phyloP scores from a whole-genome alignment of 2,113 vertebrate genomes.

The Ceyx margarethae region DNA sequence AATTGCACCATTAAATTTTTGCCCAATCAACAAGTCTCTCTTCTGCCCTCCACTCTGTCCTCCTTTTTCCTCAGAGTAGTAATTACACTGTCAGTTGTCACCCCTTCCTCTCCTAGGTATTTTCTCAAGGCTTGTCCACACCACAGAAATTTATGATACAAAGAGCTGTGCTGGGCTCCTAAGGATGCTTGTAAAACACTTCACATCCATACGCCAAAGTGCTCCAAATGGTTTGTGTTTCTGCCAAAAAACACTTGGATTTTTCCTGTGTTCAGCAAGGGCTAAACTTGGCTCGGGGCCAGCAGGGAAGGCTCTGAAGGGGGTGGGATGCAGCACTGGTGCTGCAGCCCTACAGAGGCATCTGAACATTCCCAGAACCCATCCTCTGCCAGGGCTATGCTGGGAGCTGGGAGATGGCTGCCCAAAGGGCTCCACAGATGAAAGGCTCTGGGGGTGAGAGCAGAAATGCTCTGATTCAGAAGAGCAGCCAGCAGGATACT shows the following conservation, averaged over 20 bases:
- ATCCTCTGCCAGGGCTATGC: not conserved
- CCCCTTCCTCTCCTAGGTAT: slow-evolving; percentile 1
- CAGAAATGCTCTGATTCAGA: not conserved
- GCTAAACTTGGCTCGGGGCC: slow-evolving; percentile 41
- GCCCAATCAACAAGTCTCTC: not conserved
- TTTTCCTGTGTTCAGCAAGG: slow-evolving; percentile 46
- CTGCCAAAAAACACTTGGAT: slow-evolving; percentile 65
- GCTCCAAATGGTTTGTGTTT: slow-evolving; percentile 60
- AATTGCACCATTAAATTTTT: not conserved
- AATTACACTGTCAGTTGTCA: not conserved
- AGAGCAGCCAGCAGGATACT: not conserved
- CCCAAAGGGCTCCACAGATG: not conserved
- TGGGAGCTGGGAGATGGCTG: not conserved
- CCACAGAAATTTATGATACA: slow-evolving; percentile 48
- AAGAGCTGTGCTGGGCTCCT: slow-evolving; percentile 27
- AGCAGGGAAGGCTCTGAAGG: slow-evolving; percentile 30
- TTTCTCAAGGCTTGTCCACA: slow-evolving; percentile 29
- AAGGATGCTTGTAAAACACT: slow-evolving; percentile 66
- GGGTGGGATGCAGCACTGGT: not conserved
- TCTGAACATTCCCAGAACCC: not conserved
- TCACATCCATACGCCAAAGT: slow-evolving; percentile 63
- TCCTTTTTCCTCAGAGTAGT: not conserved
- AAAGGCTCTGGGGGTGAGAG: not conserved
- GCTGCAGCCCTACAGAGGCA: slow-evolving; percentile 4
- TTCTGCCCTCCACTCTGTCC: not conserved